Evolutionary conservation across 2,113 vertebrate species (phyloP).

Genomic region (Cavia porcellus): DNA sequence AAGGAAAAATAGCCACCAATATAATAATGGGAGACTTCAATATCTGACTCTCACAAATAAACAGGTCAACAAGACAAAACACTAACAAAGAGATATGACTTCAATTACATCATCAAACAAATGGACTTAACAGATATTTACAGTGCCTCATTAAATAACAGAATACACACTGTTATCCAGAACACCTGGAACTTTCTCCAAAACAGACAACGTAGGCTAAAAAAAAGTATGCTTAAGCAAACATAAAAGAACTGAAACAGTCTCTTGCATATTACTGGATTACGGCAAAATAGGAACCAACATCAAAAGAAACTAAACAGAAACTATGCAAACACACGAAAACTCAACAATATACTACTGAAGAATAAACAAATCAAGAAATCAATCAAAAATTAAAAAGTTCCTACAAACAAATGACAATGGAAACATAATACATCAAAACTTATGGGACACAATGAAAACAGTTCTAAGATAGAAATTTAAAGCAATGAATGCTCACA

Average conservation of each 20-base stretch:
- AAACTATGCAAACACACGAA: neutral
- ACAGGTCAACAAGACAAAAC: neutral
- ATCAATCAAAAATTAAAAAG: neutral
- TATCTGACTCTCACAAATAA: neutral
- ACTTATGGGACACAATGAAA: neutral
- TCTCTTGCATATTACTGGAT: neutral
- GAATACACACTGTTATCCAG: neutral
- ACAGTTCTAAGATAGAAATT: neutral
- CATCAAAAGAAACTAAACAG: neutral
- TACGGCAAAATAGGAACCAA: neutral
- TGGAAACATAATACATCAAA: neutral
- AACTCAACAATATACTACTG: neutral
- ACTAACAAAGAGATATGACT: neutral
- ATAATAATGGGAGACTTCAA: neutral
- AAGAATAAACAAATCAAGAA: neutral
- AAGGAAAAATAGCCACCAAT: neutral
- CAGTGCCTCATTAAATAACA: neutral
- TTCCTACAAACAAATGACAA: neutral
- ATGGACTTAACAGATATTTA: neutral
- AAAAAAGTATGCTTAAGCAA: neutral
- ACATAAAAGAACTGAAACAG: neutral
- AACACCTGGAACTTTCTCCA: neutral
- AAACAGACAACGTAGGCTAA: neutral
- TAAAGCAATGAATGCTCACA: neutral
- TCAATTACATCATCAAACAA: neutral